A percentile compares a stretch with the other conserved stretches of the same genome.
These are phyloP conservation scores for Siderastrea radians DNA, from an alignment of 92 coral and sea anemone genomes.

Conservation along the genomic window DNA sequence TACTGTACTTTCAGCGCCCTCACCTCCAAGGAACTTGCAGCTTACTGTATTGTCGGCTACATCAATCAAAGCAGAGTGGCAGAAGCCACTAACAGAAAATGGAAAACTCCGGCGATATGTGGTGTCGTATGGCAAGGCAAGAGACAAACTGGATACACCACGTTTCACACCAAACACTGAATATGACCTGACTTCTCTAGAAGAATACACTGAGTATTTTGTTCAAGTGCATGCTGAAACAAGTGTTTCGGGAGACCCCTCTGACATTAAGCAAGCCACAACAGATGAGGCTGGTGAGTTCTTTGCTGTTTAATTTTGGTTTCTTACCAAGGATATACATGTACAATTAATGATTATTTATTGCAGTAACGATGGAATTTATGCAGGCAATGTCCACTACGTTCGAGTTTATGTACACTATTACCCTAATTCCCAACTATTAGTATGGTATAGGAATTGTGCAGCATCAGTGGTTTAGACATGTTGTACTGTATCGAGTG, in stretches of 20 bases:
- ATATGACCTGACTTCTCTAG: constrained; percentile 15
- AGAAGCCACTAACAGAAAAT: constrained; percentile 43
- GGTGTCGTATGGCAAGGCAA: constrained; percentile 58
- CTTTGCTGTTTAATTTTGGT: no score
- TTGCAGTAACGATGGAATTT: no score
- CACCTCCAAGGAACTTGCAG: constrained; percentile 60
- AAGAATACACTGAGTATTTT: constrained; percentile 66
- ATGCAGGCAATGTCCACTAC: no score
- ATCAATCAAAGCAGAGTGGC: constrained; percentile 58
- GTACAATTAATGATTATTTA: no score
- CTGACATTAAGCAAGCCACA: constrained; percentile 42
- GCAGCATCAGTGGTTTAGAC: no score
- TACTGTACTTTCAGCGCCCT: constrained; percentile 53
- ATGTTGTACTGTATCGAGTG: no score
- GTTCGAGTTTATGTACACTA: no score
- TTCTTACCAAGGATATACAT: no score
- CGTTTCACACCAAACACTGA: neutral
- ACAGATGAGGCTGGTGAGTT: constrained; percentile 75
- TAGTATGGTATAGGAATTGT: no score
- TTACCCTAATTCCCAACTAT: no score
- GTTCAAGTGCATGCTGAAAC: constrained; percentile 75
- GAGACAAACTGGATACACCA: neutral
- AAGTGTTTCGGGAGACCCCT: constrained; percentile 56
- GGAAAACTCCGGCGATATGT: constrained; percentile 65
- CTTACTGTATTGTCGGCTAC: constrained; percentile 39